These are phyloP conservation scores for Dastarcus helophoroides DNA, from an alignment of 2,888 invertebrate species.

Conservation along the genomic window DNA sequence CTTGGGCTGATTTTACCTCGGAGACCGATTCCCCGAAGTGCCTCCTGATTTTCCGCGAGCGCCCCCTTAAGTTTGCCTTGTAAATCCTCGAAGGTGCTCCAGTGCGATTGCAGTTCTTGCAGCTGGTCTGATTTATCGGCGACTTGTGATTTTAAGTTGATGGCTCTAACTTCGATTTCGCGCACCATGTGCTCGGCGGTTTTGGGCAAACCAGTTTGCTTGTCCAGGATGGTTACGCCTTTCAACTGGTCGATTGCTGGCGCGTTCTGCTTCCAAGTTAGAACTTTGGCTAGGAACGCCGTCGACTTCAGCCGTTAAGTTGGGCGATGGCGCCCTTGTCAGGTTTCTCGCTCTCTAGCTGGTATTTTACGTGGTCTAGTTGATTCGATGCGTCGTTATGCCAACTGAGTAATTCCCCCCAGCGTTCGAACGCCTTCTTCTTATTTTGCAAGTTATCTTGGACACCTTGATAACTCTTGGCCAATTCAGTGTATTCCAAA, in stretches of 20 bases:
- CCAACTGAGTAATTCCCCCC: slow-evolving; percentile 75
- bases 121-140: slow-evolving; percentile 55
- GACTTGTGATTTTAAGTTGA: slow-evolving; percentile 54
- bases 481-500: slow-evolving; percentile 63
- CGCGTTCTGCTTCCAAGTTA: slow-evolving; percentile 59
- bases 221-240: slow-evolving; percentile 57
- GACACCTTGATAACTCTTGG: slow-evolving; percentile 64
- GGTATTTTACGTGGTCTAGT: slow-evolving; percentile 67
- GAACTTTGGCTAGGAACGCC: slow-evolving; percentile 52
- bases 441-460: slow-evolving; percentile 64
- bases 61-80: slow-evolving; percentile 59
- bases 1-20: slow-evolving; percentile 37
- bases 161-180: slow-evolving; percentile 60
- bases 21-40: slow-evolving; percentile 47
- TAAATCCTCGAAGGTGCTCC: slow-evolving; percentile 62
- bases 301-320: too few species aligned
- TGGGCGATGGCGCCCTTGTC: slow-evolving; percentile 60
- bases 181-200: slow-evolving; percentile 61
- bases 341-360: slow-evolving; percentile 63
- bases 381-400: slow-evolving; percentile 69
- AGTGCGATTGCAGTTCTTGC: slow-evolving; percentile 60
- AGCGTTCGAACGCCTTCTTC: slow-evolving; percentile 63
- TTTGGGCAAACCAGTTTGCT: slow-evolving; percentile 55
- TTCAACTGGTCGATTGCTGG: slow-evolving; percentile 57
- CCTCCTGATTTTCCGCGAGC: slow-evolving; percentile 47